phyloP scores from a whole-genome alignment of 2,888 invertebrate genomes.

The Pyrrhia umbra region DNA sequence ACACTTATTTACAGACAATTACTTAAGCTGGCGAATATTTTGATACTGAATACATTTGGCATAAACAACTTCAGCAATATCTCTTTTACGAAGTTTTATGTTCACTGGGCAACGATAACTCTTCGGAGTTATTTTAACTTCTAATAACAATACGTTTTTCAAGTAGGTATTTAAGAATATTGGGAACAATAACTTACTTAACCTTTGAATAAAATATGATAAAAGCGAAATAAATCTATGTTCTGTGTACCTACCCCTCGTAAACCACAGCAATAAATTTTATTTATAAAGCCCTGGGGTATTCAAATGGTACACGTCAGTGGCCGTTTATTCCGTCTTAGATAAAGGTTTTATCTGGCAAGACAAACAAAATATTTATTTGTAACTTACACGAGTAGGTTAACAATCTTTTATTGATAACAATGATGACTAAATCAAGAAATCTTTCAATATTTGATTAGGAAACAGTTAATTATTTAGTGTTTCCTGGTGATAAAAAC shows the following conservation, averaged over 20 bases:
- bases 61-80: conserved; percentile 1
- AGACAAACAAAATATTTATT: conserved; percentile 20
- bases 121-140: not conserved
- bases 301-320: conserved; percentile 16
- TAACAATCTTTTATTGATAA: conserved; percentile 5
- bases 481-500: conserved; percentile 28
- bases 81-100: not conserved
- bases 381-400: not conserved
- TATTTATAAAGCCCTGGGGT: conserved; percentile 20
- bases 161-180: conserved; percentile 6
- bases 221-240: conserved; percentile 8
- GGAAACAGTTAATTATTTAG: conserved; percentile 29
- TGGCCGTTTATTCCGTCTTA: conserved; percentile 17
- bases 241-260: not conserved
- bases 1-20: conserved; percentile 29
- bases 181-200: conserved; percentile 1
- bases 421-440: conserved; percentile 9
- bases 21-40: conserved; percentile 23
- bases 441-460: conserved; percentile 6
- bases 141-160: not conserved
- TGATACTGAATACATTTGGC: conserved; percentile 29
- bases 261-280: conserved; percentile 11
- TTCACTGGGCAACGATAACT: not conserved
- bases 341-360: conserved; percentile 22
- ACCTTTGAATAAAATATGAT: conserved; percentile 24